These are phyloP conservation scores for Acanthoscelides obtectus DNA, from an alignment of 2,888 invertebrate genomes.

Conservation along the genomic window DNA sequence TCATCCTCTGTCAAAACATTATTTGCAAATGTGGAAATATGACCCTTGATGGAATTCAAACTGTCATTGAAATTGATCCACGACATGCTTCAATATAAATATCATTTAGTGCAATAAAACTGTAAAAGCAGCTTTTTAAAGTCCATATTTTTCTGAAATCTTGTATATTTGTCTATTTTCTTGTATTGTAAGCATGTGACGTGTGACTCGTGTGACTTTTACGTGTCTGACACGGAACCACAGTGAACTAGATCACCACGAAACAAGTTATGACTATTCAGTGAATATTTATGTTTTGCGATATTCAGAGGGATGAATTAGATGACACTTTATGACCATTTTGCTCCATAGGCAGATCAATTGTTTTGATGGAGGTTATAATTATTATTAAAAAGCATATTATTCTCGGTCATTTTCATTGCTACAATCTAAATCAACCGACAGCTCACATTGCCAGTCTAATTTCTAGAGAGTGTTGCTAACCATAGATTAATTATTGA, in stretches of 20 bases:
- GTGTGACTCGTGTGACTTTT: not conserved
- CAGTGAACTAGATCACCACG: not conserved
- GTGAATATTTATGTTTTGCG: too few relatives aligned
- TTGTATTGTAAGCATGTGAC: not conserved
- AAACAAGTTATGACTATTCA: too few relatives aligned
- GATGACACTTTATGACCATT: too few relatives aligned
- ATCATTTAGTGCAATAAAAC: conserved; percentile 13
- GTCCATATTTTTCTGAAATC: not conserved
- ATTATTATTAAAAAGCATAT: too few relatives aligned
- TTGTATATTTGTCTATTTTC: not conserved
- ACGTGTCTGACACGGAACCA: not conserved
- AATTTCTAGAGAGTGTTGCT: too few relatives aligned
- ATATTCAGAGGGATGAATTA: too few relatives aligned
- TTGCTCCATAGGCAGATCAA: too few relatives aligned
- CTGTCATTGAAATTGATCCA: conserved; percentile 65
- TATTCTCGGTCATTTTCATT: too few relatives aligned
- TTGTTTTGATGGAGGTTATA: too few relatives aligned
- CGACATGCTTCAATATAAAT: conserved; percentile 50
- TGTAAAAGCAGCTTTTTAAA: not conserved
- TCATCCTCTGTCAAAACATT: conserved; percentile 79
- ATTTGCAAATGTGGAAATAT: conserved; percentile 82
- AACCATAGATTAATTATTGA: too few relatives aligned
- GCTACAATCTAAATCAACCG: too few relatives aligned
- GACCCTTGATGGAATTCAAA: conserved; percentile 73
- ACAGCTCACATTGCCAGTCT: too few relatives aligned